Evolutionary conservation across 2,797 vertebrate genomes (phyloP).

Genomic region (Gobio occitaniae): DNA sequence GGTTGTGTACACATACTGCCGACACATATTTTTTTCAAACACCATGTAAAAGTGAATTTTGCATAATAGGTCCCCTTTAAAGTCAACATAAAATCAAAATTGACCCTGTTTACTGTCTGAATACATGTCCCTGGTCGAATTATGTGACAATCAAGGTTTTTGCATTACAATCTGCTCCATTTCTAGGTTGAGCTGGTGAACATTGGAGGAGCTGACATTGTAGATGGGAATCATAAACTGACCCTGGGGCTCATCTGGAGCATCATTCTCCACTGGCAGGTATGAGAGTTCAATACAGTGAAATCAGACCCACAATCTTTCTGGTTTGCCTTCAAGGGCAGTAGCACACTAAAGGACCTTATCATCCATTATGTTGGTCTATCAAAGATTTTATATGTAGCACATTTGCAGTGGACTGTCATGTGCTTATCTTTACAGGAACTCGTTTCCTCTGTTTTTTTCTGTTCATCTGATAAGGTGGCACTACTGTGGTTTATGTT

Average conservation of each 20-base stretch:
- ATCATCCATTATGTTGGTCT: constrained; percentile 30
- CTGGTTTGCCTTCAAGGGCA: constrained; percentile 31
- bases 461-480: constrained; percentile 31
- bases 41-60: no score
- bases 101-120: not conserved
- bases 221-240: constrained; percentile 99
- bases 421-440: constrained; percentile 41
- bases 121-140: not conserved
- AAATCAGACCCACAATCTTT: constrained; percentile 44
- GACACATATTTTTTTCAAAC: no score
- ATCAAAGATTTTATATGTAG: constrained; percentile 29
- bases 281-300: constrained; percentile 67
- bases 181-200: constrained; percentile 96
- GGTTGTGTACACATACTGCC: no score
- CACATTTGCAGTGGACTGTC: constrained; percentile 21
- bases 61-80: no score
- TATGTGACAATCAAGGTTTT: not conserved
- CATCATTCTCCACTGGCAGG: constrained; percentile 99
- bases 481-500: constrained; percentile 39
- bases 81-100: not conserved
- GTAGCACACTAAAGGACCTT: constrained; percentile 6
- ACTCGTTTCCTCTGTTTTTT: constrained; percentile 39
- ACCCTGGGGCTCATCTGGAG: constrained; percentile 99
- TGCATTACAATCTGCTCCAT: not conserved
- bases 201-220: constrained; percentile 95